These are phyloP conservation scores for Euspilapteryx auroguttella DNA, from an alignment of 2,888 invertebrate species.

Conservation along the genomic window DNA sequence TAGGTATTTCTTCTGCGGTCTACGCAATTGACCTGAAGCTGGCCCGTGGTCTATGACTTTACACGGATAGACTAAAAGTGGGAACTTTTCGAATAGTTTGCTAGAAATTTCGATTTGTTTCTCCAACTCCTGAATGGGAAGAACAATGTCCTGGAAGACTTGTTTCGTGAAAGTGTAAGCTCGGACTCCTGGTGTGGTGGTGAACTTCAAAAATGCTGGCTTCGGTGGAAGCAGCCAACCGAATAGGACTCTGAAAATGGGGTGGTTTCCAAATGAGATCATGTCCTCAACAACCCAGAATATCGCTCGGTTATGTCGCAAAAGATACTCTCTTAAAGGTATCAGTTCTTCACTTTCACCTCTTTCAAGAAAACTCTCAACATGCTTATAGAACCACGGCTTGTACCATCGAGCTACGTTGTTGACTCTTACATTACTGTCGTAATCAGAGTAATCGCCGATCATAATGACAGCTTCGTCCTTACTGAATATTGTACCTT, in stretches of 20 bases:
- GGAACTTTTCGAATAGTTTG: slow-evolving; percentile 66
- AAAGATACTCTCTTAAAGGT: slow-evolving; percentile 65
- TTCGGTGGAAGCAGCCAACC: slow-evolving; percentile 73
- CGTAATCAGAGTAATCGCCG: slow-evolving; percentile 65
- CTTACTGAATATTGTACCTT: slow-evolving; percentile 66
- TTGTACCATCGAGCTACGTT: slow-evolving; percentile 67
- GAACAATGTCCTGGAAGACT: slow-evolving; percentile 72
- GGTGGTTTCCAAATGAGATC: slow-evolving; percentile 71
- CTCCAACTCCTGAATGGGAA: slow-evolving; percentile 66
- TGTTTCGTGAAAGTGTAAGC: slow-evolving; percentile 72
- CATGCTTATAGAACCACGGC: slow-evolving; percentile 73
- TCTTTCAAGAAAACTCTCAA: slow-evolving; percentile 55
- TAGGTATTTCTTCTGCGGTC: slow-evolving; percentile 58
- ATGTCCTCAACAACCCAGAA: slow-evolving; percentile 76
- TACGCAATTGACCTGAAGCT: slow-evolving; percentile 58
- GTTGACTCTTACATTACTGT: slow-evolving; percentile 52
- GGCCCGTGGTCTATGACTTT: slow-evolving; percentile 65
- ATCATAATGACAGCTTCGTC: slow-evolving; percentile 68
- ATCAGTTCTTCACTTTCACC: slow-evolving; percentile 62
- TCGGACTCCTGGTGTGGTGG: slow-evolving; percentile 68
- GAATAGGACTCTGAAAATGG: slow-evolving; percentile 61
- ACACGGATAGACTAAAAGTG: slow-evolving; percentile 71
- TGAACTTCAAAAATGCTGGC: slow-evolving; percentile 72
- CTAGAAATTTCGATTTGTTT: slow-evolving; percentile 63
- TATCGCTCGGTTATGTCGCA: slow-evolving; percentile 68